These are phyloP conservation scores for Istiophorus platypterus DNA, from an alignment of 2,113 vertebrate species.

Conservation along the genomic window DNA sequence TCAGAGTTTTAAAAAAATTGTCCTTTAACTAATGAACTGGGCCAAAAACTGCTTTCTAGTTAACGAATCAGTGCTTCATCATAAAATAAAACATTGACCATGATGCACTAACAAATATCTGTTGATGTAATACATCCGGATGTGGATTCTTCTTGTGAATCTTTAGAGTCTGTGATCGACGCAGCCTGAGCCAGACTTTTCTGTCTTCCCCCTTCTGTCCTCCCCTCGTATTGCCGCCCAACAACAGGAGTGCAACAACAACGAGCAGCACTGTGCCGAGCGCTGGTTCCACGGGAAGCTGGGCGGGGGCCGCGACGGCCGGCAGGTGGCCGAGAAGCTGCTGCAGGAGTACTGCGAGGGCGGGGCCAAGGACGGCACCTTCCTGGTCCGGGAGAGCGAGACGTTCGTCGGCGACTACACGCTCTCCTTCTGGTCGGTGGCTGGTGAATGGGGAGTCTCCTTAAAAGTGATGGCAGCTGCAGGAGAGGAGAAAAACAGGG, in stretches of 20 bases:
- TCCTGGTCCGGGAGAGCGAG: constrained; percentile 91
- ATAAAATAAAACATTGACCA: background rate
- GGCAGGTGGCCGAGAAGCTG: constrained; percentile 91
- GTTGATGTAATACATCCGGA: background rate
- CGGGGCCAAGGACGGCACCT: constrained; percentile 89
- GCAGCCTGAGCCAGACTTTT: no score
- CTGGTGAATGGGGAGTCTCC: background rate
- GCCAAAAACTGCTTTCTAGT: no score
- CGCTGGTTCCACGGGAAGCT: constrained; percentile 92
- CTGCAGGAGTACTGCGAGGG: constrained; percentile 91
- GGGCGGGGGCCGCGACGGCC: constrained; percentile 88
- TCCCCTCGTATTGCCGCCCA: no score
- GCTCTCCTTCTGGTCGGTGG: constrained; percentile 89
- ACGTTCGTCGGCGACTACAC: constrained; percentile 92
- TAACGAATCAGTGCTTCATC: no score
- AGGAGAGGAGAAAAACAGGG: no score
- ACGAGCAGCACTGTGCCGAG: constrained; percentile 89
- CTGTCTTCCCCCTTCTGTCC: no score
- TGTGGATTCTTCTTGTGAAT: no score
- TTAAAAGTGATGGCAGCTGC: no score
- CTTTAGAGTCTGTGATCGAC: no score
- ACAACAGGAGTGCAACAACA: constrained; percentile 92
- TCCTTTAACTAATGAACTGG: no score
- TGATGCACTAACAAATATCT: no score
- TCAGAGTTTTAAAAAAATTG: no score